These are phyloP conservation scores for Pipra filicauda DNA, from an alignment of 2,113 vertebrate genomes.

Conservation along the genomic window DNA sequence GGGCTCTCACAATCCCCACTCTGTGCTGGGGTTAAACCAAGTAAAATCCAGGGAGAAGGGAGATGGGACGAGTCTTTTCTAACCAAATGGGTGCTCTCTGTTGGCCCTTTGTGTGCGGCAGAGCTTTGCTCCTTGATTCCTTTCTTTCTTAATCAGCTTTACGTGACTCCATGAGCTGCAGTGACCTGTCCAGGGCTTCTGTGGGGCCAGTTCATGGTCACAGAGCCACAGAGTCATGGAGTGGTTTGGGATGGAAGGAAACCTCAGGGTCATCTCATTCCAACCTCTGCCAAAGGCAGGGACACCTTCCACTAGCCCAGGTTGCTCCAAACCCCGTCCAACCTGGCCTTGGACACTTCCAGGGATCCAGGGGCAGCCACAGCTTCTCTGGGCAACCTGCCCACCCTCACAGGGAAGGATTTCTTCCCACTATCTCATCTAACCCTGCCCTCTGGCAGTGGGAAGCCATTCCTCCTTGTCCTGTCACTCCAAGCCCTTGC, in stretches of 20 bases:
- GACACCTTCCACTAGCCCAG: not conserved
- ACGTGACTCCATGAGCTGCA: not conserved
- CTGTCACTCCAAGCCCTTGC: not conserved
- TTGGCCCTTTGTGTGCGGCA: not conserved
- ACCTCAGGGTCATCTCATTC: not conserved
- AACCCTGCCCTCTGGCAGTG: not conserved
- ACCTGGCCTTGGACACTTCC: not conserved
- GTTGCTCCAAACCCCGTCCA: not conserved
- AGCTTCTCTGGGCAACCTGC: not conserved
- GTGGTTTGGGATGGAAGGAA: not conserved
- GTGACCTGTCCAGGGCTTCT: not conserved
- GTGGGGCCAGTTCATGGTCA: fast-evolving
- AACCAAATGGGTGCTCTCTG: not conserved
- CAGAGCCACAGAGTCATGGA: not conserved
- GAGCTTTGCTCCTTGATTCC: not conserved
- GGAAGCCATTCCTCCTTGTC: not conserved
- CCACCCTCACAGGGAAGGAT: not conserved
- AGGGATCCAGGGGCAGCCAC: not conserved
- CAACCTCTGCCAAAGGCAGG: not conserved
- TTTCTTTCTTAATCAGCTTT: not conserved
- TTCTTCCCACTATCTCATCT: not conserved
- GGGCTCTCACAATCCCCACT: not conserved
- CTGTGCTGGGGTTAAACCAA: not conserved
- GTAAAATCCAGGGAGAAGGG: fast-evolving
- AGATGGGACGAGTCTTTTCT: not conserved